Base-by-base conservation (phyloP, 2,113 vertebrate genomes). In the Otolemur garnettii region DNA sequence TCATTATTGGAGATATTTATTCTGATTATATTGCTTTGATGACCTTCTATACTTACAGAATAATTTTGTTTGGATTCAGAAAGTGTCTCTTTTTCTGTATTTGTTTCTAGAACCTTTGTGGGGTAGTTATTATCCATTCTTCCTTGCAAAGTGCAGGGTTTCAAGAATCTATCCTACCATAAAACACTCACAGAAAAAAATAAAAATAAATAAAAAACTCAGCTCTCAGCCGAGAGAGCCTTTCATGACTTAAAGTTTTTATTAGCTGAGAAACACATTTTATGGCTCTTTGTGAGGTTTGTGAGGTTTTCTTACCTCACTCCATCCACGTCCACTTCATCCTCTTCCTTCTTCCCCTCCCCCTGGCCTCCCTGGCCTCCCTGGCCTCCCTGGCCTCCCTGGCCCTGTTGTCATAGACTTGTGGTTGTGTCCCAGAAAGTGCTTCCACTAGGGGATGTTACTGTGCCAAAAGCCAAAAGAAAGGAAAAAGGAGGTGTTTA, bases 401-500 rank as follows among this genome's bases (percentile, higher is more conserved):
- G 81, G 66, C 79, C 81, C 28, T 11, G 2, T 45, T 45, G 1
- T 71, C 57, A 4, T 57, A 83, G 69, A 35, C 45, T 74, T 59
- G 38, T 19, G 45, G 82, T 78, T 87, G 26, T 90, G 78, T 85
- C 96, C 92, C 92, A 80, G 93, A 97, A 92, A 95, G 79, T 15
- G 0, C 71, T 94, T 88, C 80, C 93, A 95, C 93, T 74, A 33
- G 4, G 64, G 91, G 57, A 82, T 17, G 81, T 83, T 77, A 38
- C 90, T 19, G 68, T 75, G 95, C 96, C 90, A 95, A 88, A 89
- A 87, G 50, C 92, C 75, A 71, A 74, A 42, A 91, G 95, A 81
- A 96, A 87, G 90, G 92, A 86, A 74, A 53, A 90, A 42, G 78
- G 95, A 97, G 95, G 96, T 97, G 97, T 97, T 97, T 98, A 97